phyloP scores from a whole-genome alignment of 2,113 vertebrate species.

The Corythornis madagascariensis region DNA sequence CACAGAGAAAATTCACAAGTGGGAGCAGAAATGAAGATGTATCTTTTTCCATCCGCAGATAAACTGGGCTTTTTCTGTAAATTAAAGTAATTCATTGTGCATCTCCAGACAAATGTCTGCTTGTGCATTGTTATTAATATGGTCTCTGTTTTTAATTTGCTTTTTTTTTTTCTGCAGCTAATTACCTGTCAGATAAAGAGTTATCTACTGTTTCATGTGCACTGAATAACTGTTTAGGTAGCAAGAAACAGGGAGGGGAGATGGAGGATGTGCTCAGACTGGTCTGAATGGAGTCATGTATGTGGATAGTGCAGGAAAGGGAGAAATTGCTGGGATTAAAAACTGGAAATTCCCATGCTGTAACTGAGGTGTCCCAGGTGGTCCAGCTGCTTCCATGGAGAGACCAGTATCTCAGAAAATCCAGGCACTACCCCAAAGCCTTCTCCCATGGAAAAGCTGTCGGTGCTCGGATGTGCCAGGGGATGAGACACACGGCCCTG shows the following conservation, averaged over 20 bases:
- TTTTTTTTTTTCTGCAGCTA: constrained; percentile 37
- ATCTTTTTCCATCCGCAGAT: background rate
- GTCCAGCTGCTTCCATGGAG: background rate
- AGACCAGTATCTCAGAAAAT: background rate
- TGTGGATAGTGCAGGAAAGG: accelerated
- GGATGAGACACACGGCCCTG: accelerated
- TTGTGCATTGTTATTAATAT: constrained; percentile 37
- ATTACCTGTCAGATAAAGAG: constrained; percentile 51
- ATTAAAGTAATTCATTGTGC: constrained; percentile 64
- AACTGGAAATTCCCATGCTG: background rate
- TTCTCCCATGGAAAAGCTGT: accelerated
- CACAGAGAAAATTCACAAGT: background rate
- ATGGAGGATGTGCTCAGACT: background rate
- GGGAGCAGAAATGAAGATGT: constrained; percentile 25
- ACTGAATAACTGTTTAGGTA: background rate
- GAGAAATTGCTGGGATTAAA: background rate
- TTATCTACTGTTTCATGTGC: background rate
- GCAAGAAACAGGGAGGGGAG: background rate
- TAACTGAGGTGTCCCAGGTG: background rate
- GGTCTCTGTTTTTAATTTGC: constrained; percentile 61
- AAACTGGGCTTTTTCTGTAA: constrained; percentile 41
- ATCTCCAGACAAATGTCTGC: constrained; percentile 50
- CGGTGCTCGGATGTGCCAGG: accelerated
- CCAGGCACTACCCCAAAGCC: background rate
- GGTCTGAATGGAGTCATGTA: accelerated